Evolutionary conservation across 2,797 vertebrate genomes (phyloP), one percentile per base, ranked within the genome.

Genomic region (Synanceia verrucosa): DNA sequence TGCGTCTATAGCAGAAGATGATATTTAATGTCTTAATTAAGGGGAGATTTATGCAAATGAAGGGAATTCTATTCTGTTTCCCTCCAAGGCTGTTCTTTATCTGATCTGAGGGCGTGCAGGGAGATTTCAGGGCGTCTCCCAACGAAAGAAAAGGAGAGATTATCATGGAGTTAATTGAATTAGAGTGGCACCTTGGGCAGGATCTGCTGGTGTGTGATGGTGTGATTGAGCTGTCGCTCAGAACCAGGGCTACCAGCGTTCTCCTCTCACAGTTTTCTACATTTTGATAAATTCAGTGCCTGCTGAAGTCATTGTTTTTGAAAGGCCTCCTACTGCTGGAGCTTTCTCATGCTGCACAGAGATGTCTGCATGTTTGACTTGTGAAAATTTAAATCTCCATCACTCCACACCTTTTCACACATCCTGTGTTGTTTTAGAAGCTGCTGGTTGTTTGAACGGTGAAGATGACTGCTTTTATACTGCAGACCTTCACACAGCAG

Each of bases 21-120:
- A 74, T 81, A 79, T 89, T 89, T 87, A 89, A 91, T 83, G 83
- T 91, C 85, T 90, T 90, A 90, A 93, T 93, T 92, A 92, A 76
- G 67, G 55, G 64, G 33, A 52, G 60, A 83, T 90, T 88, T 81
- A 90, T 91, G 85, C 75, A 89, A 91, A 92, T 85, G 19, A 79
- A n/a, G 64, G 46, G 48, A 33, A 73, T 74, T 78, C 58, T 78
- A 36, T 77, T 70, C 52, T 36, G 28, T 67, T 65, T 70, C 70
- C 76, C 82, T 74, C 24, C 6, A 48, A 84, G 72, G 73, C 52
- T 43, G 55, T 28, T 86, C 71, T 69, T 64, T 48, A 65, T 81
- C 36, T 41, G 36, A 50, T 84, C 46, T 64, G 39, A 18, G 43
- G 53, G 65, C 48, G 60, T 69, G 59, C 11, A 18, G 34, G 39